phyloP scores from a whole-genome alignment of 2,888 invertebrate species.

The Oscheius sp. region DNA sequence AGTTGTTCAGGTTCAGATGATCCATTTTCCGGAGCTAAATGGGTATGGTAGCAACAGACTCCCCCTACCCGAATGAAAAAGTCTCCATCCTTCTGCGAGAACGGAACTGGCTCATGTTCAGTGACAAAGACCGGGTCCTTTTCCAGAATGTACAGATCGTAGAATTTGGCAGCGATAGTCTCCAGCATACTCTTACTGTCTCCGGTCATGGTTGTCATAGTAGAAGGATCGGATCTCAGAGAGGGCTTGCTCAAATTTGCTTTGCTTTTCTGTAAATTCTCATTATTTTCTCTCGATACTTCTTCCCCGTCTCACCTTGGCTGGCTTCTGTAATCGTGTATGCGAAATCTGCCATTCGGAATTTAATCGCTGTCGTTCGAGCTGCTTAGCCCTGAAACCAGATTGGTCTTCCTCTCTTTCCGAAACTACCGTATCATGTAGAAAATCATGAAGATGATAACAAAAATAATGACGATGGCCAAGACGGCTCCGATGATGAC shows the following conservation, averaged over 20 bases:
- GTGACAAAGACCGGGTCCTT: slow-evolving; percentile 54
- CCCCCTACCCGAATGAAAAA: slow-evolving; percentile 40
- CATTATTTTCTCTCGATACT: slow-evolving; percentile 48
- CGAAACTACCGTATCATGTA: slow-evolving; percentile 27
- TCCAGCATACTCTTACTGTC: slow-evolving; percentile 38
- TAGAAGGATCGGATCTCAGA: slow-evolving; percentile 52
- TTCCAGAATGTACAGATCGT: slow-evolving; percentile 44
- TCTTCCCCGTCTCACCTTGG: not conserved
- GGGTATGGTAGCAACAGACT: not conserved
- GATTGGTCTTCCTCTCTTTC: not conserved
- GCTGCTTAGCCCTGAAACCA: slow-evolving; percentile 43
- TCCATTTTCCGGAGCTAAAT: slow-evolving; percentile 64
- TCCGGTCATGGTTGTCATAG: slow-evolving; percentile 49
- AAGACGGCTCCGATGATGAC: slow-evolving; percentile 42
- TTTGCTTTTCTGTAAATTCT: slow-evolving; percentile 36
- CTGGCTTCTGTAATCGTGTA: slow-evolving; percentile 16
- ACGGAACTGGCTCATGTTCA: slow-evolving; percentile 45
- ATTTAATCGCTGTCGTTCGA: slow-evolving; percentile 52
- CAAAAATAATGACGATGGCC: slow-evolving; percentile 27
- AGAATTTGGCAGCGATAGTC: slow-evolving; percentile 33
- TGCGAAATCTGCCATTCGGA: slow-evolving; percentile 55
- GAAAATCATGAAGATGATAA: slow-evolving; percentile 30
- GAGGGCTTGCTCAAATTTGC: slow-evolving; percentile 48
- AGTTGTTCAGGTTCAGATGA: slow-evolving; percentile 70
- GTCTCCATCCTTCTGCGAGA: slow-evolving; percentile 47